Evolutionary conservation across 1,140 invertebrate genomes (phyloP), one percentile per base, ranked within the genome.

Genomic region (Battus philenor): DNA sequence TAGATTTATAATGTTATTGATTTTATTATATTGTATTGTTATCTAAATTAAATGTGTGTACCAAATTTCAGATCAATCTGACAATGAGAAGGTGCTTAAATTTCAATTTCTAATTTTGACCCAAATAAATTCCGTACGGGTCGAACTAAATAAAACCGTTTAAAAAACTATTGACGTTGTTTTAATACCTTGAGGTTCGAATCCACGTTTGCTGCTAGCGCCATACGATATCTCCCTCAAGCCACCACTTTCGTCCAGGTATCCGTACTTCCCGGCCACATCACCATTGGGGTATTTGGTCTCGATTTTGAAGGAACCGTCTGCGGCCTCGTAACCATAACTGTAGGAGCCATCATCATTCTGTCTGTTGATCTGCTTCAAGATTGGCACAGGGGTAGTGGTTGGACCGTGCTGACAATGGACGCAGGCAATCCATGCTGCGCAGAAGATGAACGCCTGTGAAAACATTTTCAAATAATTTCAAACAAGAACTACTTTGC

Each of bases 301-400:
- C 75, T 97, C 95, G 47, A 97, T 95, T 79, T 97, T 97, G 87
- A 95, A 96, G 15, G 93, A 92, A n/a, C 95, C 95, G 67, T 97
- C 94, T 0, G 93, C 95, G 0, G 90, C 93, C 76, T 97, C 94
- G 70, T 95, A 97, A 0, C 95, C 95, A 64, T 93, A 96, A 55
- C 91, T 94, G 80, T 95, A 95, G 10, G 93, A 94, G 0, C 94
- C 94, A 54, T 95, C 94, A 36, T 94, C 93, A 68, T 95, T 95
- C 70, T 93, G 92, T 47, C 89, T 87, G 78, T 90, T 91, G 66
- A 93, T 91, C 70, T 92, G 91, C 64, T 92, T 91, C 18, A 93
- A 75, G 54, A 93, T 93, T 2, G 90, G 91, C 0, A 92, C 88
- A 1, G 90, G 91, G 0, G 91, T 91, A 0, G 90, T 91, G 6